A percentile compares a stretch with the other conserved stretches of the same genome.
phyloP scores from a whole-genome alignment of 2,888 invertebrate genomes.

The Athalia circularis region DNA sequence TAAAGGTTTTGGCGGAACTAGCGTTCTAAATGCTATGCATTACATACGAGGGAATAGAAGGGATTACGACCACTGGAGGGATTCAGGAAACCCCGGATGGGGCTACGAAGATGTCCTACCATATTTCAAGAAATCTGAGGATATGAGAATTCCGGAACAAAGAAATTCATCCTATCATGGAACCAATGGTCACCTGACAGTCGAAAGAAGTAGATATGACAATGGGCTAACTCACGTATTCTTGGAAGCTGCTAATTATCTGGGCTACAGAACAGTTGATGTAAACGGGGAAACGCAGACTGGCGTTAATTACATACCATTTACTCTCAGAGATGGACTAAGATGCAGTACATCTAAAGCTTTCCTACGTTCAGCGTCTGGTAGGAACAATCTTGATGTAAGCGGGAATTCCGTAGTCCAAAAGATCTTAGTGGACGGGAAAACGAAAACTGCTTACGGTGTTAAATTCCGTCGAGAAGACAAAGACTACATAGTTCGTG shows the following conservation, averaged over 20 bases:
- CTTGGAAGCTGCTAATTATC: slow-evolving; percentile 81
- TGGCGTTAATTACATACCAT: slow-evolving; percentile 86
- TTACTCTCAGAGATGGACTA: slow-evolving; percentile 85
- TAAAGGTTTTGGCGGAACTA: slow-evolving; percentile 81
- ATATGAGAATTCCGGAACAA: slow-evolving; percentile 81
- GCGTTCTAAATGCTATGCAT: slow-evolving; percentile 92
- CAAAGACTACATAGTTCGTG: slow-evolving; percentile 76
- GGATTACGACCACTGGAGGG: slow-evolving; percentile 92
- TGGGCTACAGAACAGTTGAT: slow-evolving; percentile 83
- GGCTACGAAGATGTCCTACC: slow-evolving; percentile 83
- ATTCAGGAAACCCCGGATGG: slow-evolving; percentile 87
- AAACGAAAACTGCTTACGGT: slow-evolving; percentile 80
- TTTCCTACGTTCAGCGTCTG: slow-evolving; percentile 81
- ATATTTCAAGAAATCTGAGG: slow-evolving; percentile 89
- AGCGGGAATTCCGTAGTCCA: slow-evolving; percentile 82
- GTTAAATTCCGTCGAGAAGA: slow-evolving; percentile 79
- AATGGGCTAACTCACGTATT: slow-evolving; percentile 84
- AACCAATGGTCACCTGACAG: slow-evolving; percentile 82
- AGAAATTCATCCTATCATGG: slow-evolving; percentile 81
- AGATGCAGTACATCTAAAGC: slow-evolving; percentile 91
- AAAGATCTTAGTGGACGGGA: slow-evolving; percentile 80
- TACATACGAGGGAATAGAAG: slow-evolving; percentile 89
- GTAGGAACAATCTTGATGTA: slow-evolving; percentile 85
- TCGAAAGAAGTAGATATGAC: slow-evolving; percentile 83
- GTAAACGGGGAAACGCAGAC: slow-evolving; percentile 87